Conservation (phyloP, 2,113 vertebrate genomes). For the Zapus hudsonius region DNA sequence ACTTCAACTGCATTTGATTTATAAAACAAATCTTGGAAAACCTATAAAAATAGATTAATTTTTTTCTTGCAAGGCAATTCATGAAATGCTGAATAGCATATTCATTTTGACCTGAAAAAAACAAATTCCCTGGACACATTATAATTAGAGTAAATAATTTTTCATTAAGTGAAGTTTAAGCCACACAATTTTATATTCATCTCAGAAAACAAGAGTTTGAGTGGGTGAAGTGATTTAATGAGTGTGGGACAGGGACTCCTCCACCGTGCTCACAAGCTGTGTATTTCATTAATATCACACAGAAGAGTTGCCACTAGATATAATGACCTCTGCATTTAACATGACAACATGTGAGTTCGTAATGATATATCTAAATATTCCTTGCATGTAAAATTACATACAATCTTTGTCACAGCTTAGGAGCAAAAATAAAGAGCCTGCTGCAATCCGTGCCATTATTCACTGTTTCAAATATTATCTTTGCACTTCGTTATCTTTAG, state of each 20-base stretch:
- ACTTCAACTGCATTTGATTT: constrained; percentile 34
- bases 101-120: constrained; percentile 43
- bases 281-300: constrained; percentile 67
- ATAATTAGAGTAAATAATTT: constrained; percentile 28
- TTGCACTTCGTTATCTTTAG: not conserved
- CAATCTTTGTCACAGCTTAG: constrained; percentile 67
- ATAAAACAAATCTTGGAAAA: not conserved
- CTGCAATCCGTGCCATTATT: not conserved
- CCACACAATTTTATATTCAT: constrained; percentile 10
- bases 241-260: not conserved
- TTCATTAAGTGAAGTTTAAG: constrained; percentile 32
- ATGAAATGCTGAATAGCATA: not conserved
- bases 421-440: constrained; percentile 62
- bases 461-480: not conserved
- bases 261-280: constrained; percentile 6
- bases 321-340: constrained; percentile 3
- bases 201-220: constrained; percentile 19
- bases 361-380: constrained; percentile 68
- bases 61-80: constrained; percentile 2
- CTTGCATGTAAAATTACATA: constrained; percentile 63
- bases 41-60: not conserved
- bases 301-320: constrained; percentile 58
- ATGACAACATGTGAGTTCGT: constrained; percentile 52
- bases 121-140: not conserved
- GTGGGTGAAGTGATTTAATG: constrained; percentile 51